Conservation (phyloP, 2,113 vertebrate species). For the Jaculus jaculus region DNA sequence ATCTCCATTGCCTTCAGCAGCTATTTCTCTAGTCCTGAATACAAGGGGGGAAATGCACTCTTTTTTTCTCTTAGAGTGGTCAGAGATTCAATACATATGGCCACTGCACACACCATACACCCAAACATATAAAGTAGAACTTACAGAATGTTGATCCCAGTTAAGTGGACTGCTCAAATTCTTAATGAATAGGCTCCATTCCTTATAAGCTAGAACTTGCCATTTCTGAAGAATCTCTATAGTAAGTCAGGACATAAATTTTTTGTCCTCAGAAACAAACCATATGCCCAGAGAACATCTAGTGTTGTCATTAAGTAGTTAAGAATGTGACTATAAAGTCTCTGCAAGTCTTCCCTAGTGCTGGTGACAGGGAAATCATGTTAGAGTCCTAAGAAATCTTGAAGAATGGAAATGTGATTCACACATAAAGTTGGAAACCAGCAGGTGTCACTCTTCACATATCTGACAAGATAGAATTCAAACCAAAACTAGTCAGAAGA, state of each 20-base stretch:
- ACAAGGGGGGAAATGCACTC: neutral
- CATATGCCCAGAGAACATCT: neutral
- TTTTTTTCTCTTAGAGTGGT: neutral
- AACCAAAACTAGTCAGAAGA: neutral
- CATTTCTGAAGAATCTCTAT: neutral
- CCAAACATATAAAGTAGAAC: neutral
- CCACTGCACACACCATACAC: neutral
- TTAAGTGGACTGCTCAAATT: neutral
- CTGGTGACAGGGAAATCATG: neutral
- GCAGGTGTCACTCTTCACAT: too few species aligned
- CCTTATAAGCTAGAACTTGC: neutral
- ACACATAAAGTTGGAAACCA: neutral
- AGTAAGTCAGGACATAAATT: neutral
- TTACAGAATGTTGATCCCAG: neutral
- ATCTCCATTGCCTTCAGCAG: neutral
- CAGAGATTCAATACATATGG: slow-evolving; percentile 1
- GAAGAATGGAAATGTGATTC: neutral
- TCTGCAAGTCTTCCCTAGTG: neutral
- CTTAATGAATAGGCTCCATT: neutral
- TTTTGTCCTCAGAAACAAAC: neutral
- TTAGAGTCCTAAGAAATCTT: neutral
- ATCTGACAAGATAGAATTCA: neutral
- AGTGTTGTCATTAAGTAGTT: neutral
- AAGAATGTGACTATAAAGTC: neutral
- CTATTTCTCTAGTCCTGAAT: neutral